These are phyloP conservation scores for Ataeniobius toweri DNA, from an alignment of 2,797 vertebrate species.

Conservation along the genomic window DNA sequence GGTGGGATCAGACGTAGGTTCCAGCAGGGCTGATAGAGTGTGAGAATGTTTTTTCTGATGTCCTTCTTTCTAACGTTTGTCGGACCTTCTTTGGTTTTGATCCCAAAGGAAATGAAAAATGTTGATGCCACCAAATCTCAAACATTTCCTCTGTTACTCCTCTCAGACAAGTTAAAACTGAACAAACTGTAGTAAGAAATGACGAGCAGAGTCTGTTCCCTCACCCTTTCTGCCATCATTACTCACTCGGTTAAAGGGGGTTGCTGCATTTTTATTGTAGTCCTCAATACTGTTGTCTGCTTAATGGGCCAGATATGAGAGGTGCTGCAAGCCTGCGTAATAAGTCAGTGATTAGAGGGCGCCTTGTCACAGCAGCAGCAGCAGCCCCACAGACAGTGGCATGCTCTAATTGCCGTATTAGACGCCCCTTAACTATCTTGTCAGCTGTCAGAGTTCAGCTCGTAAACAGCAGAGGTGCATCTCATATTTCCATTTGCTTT, in stretches of 20 bases:
- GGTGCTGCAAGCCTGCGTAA: conserved; percentile 84
- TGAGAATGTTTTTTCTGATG: conserved; percentile 38
- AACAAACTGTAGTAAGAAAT: conserved; percentile 59
- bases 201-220: conserved; percentile 44
- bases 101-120: conserved; percentile 16
- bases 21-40: neutral
- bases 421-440: conserved; percentile 83
- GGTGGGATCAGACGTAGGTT: conserved; percentile 42
- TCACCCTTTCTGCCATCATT: conserved; percentile 67
- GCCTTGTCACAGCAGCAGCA: conserved; percentile 86
- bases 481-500: conserved; percentile 78
- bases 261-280: conserved; percentile 82
- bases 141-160: conserved; percentile 36
- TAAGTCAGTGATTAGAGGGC: conserved; percentile 87
- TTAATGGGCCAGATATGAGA: conserved; percentile 86
- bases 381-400: conserved; percentile 84
- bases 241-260: conserved; percentile 57
- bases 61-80: conserved; percentile 30
- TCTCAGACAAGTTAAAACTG: conserved; percentile 25
- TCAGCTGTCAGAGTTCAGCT: conserved; percentile 76
- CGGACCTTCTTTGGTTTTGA: conserved; percentile 41
- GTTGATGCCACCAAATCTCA: conserved; percentile 34
- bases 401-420: conserved; percentile 85
- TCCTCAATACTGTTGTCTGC: conserved; percentile 86
- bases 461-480: conserved; percentile 74